phyloP scores from a whole-genome alignment of 1,140 invertebrate genomes.

The Papilio glaucus region DNA sequence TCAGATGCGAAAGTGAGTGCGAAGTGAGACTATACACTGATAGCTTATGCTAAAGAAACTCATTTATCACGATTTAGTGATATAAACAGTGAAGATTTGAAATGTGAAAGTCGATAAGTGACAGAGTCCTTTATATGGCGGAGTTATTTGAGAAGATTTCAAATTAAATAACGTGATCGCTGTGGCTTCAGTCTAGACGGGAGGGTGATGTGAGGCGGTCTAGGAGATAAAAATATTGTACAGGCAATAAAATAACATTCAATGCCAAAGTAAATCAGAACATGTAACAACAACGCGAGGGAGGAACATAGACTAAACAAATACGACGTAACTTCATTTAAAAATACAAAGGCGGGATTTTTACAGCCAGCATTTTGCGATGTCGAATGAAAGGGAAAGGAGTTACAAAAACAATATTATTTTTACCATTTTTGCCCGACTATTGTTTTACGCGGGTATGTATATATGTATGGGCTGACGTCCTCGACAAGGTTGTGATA shows the following conservation, averaged over 20 bases:
- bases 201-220: conserved; percentile 53
- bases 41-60: conserved; percentile 15
- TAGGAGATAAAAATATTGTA: conserved; percentile 63
- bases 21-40: no score
- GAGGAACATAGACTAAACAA: conserved; percentile 37
- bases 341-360: conserved; percentile 15
- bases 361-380: conserved; percentile 25
- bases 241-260: conserved; percentile 65
- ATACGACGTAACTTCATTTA: conserved; percentile 34
- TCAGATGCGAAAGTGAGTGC: conserved; percentile 26
- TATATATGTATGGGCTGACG: no score
- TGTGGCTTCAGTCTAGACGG: conserved; percentile 67
- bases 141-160: conserved; percentile 53
- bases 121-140: conserved; percentile 48
- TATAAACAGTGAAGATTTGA: conserved; percentile 16
- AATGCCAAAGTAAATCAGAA: conserved; percentile 43
- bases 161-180: conserved; percentile 61
- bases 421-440: no score
- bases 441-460: no score
- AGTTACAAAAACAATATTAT: not conserved
- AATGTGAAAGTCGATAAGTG: conserved; percentile 43
- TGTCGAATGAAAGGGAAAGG: conserved; percentile 6
- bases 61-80: conserved; percentile 30
- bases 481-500: no score
- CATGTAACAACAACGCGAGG: conserved; percentile 30